A percentile compares a stretch with the other conserved stretches of the same genome.
phyloP scores from a whole-genome alignment of 2,113 vertebrate genomes.

The Anthoscopus minutus region DNA sequence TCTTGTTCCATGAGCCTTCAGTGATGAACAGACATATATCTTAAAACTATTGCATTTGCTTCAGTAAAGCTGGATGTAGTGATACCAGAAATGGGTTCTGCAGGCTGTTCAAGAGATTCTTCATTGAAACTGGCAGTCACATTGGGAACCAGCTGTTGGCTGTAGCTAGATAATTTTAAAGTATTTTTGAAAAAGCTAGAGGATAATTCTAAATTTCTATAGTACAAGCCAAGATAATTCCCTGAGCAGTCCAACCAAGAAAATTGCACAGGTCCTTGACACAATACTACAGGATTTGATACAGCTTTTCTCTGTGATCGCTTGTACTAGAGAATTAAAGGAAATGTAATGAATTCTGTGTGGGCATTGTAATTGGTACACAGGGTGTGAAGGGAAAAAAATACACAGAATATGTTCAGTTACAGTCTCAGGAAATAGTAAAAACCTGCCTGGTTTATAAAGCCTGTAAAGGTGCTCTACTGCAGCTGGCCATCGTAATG shows the following conservation, averaged over 20 bases:
- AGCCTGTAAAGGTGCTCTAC: background rate
- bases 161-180: constrained; percentile 54
- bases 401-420: background rate
- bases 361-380: background rate
- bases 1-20: background rate
- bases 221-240: constrained; percentile 28
- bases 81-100: background rate
- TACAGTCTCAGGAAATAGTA: background rate
- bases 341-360: background rate
- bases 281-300: constrained; percentile 5
- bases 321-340: constrained; percentile 20
- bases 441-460: background rate
- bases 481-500: background rate
- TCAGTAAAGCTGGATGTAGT: background rate
- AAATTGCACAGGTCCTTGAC: constrained; percentile 31
- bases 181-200: constrained; percentile 8
- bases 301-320: constrained; percentile 10
- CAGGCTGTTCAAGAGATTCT: constrained; percentile 1
- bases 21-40: background rate
- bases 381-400: background rate
- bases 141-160: constrained; percentile 28
- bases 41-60: constrained; percentile 20
- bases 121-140: constrained; percentile 51
- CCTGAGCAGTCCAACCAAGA: background rate
- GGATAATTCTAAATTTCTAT: constrained; percentile 49